A percentile compares a stretch with the other conserved stretches of the same genome.
Evolutionary conservation across 37 sponge, comb jelly and placozoan genomes (phyloP).

Genomic region (Spongilla lacustris): DNA sequence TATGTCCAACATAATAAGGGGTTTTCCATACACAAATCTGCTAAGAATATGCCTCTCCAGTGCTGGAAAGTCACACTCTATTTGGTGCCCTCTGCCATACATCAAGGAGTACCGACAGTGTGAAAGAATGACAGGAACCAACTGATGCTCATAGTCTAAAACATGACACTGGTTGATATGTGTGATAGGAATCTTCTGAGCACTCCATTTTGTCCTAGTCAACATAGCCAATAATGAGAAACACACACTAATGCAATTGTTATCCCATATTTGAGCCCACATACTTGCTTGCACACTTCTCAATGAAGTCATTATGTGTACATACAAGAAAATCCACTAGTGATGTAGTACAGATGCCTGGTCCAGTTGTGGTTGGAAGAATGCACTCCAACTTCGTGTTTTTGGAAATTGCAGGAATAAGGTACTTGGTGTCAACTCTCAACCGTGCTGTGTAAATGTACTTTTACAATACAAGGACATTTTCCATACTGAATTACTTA

Average conservation of each 20-base stretch:
- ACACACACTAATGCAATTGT: too few relatives aligned
- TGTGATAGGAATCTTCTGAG: slow-evolving; percentile 47
- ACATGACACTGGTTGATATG: slow-evolving; percentile 56
- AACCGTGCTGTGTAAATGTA: slow-evolving; percentile 33
- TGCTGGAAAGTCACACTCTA: slow-evolving; percentile 60
- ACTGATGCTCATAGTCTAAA: slow-evolving; percentile 59
- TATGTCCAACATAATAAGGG: slow-evolving; percentile 47
- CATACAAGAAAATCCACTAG: slow-evolving; percentile 60
- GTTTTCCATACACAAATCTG: slow-evolving; percentile 69
- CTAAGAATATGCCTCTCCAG: slow-evolving; percentile 74
- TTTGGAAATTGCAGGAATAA: slow-evolving; percentile 5
- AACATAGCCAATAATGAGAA: too few relatives aligned
- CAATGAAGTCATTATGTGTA: slow-evolving; percentile 69
- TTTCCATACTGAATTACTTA: not conserved
- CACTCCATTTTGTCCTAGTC: slow-evolving; percentile 8
- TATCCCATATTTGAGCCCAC: too few relatives aligned
- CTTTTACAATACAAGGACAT: not conserved
- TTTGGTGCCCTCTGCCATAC: slow-evolving; percentile 52
- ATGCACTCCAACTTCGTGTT: slow-evolving; percentile 53
- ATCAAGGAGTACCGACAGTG: slow-evolving; percentile 75
- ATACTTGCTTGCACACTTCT: slow-evolving; percentile 19
- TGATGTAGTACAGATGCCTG: slow-evolving; percentile 62
- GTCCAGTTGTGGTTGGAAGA: slow-evolving; percentile 59
- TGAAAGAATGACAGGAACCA: slow-evolving; percentile 59
- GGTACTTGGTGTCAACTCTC: slow-evolving; percentile 22